phyloP scores from a whole-genome alignment of 2,888 invertebrate genomes.

The Heliconius ethilla region DNA sequence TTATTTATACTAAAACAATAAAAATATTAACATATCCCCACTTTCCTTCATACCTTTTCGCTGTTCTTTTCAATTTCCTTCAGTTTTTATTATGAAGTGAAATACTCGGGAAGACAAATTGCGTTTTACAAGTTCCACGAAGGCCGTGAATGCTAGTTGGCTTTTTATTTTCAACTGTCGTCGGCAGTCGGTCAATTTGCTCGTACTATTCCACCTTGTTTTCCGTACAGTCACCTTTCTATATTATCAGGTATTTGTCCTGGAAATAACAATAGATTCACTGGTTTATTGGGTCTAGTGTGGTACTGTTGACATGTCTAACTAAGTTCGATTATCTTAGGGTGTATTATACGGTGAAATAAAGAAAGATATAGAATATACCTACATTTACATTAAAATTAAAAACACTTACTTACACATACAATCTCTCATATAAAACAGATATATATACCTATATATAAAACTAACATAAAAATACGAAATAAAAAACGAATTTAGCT shows the following conservation, averaged over 20 bases:
- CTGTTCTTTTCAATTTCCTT: constrained; percentile 32
- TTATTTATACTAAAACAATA: constrained; percentile 9
- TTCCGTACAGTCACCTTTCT: constrained; percentile 50
- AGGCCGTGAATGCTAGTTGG: constrained; percentile 49
- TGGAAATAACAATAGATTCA: neutral
- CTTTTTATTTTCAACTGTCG: constrained; percentile 50
- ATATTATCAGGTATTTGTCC: constrained; percentile 42
- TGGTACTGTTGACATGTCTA: neutral
- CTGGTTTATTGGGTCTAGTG: neutral
- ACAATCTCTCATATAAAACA: neutral
- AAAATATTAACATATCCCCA: neutral
- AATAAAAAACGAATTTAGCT: neutral
- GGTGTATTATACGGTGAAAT: too few relatives aligned
- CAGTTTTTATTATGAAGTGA: constrained; percentile 36
- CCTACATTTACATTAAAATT: too few relatives aligned
- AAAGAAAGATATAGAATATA: too few relatives aligned
- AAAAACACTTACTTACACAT: too few relatives aligned
- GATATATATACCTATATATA: neutral
- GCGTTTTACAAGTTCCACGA: constrained; percentile 41
- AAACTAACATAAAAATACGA: neutral
- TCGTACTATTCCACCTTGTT: constrained; percentile 50
- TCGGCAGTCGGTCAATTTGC: constrained; percentile 53
- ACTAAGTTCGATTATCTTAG: neutral
- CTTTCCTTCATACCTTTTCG: constrained; percentile 11
- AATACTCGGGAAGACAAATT: constrained; percentile 38